These are phyloP conservation scores for Pseudochirops cupreus DNA, from an alignment of 2,797 vertebrate genomes.

Conservation along the genomic window DNA sequence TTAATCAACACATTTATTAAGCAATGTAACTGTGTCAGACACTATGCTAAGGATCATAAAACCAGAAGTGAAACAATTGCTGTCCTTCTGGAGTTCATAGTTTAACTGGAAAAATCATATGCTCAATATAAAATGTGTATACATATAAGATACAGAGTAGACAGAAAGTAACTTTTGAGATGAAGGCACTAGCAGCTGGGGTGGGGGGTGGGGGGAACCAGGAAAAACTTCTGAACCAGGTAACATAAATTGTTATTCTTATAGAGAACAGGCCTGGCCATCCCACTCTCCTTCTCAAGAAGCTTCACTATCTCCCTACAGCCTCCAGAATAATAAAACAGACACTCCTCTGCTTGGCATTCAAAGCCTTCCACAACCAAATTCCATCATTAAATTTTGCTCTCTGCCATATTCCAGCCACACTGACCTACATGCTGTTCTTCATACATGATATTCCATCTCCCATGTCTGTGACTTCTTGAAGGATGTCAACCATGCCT, in stretches of 20 bases:
- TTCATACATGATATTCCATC: neutral
- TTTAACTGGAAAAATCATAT: neutral
- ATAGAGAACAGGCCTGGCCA: neutral
- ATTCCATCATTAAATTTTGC: neutral
- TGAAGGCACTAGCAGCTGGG: neutral
- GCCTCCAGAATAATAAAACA: neutral
- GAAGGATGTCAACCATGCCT: neutral
- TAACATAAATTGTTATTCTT: neutral
- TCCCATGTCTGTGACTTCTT: neutral
- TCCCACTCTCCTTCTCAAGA: neutral
- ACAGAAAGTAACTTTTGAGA: neutral
- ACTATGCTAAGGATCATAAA: neutral
- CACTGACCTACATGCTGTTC: neutral
- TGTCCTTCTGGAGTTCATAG: neutral
- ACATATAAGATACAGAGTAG: neutral
- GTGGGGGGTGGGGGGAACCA: rapidly evolving
- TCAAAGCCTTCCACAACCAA: neutral
- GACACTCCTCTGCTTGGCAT: neutral
- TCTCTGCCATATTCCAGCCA: neutral
- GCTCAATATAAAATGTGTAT: neutral
- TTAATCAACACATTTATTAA: neutral
- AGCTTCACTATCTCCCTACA: neutral
- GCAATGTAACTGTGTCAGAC: neutral
- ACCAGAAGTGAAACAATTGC: neutral
- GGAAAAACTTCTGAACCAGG: neutral